These are phyloP conservation scores for Agapornis canus DNA, from an alignment of 2,797 vertebrate species.

Conservation along the genomic window DNA sequence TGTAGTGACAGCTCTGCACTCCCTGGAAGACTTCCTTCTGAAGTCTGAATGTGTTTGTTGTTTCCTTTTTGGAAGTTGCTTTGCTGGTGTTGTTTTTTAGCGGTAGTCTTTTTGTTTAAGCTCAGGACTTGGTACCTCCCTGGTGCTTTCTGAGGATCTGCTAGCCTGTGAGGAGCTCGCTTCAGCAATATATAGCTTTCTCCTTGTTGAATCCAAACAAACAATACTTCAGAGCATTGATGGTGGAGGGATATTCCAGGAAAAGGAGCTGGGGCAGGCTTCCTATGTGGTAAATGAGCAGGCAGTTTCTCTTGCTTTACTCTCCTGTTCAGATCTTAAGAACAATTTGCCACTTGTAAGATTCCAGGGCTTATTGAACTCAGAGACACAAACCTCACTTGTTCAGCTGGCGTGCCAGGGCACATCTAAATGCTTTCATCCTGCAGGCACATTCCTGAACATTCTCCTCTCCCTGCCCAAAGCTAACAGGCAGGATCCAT, in stretches of 20 bases:
- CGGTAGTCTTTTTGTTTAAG: background rate
- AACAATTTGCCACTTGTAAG: background rate
- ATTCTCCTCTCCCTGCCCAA: background rate
- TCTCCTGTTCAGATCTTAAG: background rate
- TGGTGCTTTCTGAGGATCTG: background rate
- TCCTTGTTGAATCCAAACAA: background rate
- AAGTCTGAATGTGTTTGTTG: background rate
- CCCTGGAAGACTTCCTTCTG: background rate
- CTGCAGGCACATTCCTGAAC: conserved; percentile 27
- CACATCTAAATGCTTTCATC: background rate
- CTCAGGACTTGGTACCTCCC: background rate
- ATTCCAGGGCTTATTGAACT: background rate
- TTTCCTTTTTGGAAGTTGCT: background rate
- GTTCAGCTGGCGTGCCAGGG: background rate
- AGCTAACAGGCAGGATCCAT: background rate
- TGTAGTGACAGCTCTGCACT: background rate
- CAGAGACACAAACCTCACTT: background rate
- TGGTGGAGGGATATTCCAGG: background rate
- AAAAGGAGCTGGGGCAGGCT: background rate
- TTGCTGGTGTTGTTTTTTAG: background rate
- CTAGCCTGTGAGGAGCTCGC: background rate
- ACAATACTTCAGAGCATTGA: background rate
- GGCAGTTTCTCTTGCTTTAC: background rate
- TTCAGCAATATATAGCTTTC: background rate
- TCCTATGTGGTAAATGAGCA: background rate